These are phyloP conservation scores for Hipposideros larvatus DNA, from an alignment of 2,797 vertebrate genomes.

Conservation along the genomic window DNA sequence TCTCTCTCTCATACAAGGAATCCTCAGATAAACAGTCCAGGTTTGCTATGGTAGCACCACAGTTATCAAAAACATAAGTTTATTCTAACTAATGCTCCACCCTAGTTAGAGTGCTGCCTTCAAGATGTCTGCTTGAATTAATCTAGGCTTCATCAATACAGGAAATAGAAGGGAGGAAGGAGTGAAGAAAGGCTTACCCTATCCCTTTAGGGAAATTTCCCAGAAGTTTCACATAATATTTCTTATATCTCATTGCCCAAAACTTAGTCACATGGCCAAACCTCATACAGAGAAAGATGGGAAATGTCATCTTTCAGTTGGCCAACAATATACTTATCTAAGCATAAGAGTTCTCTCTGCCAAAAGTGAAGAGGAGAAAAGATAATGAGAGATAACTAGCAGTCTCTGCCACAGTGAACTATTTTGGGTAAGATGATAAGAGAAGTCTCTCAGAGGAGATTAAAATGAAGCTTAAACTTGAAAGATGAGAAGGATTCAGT, in stretches of 20 bases:
- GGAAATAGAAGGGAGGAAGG: background rate
- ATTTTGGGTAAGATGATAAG: constrained; percentile 19
- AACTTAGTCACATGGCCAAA: background rate
- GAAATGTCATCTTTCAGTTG: background rate
- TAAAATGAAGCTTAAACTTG: background rate
- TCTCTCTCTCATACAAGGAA: background rate
- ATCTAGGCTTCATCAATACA: background rate
- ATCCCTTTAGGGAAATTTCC: background rate
- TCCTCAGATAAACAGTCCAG: background rate
- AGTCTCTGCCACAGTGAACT: background rate
- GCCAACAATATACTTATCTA: background rate
- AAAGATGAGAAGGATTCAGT: constrained; percentile 13
- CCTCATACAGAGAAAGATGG: background rate
- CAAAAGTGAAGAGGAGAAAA: background rate
- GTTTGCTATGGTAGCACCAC: background rate
- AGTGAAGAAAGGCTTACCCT: background rate
- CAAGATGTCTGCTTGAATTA: background rate
- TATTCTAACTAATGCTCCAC: background rate
- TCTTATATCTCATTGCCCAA: background rate
- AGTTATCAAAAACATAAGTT: background rate
- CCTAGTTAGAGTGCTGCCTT: background rate
- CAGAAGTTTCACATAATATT: background rate
- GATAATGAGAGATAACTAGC: background rate
- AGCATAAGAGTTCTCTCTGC: background rate
- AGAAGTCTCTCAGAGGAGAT: background rate